These are phyloP conservation scores for Progne subis DNA, from an alignment of 2,113 vertebrate species.

Conservation along the genomic window DNA sequence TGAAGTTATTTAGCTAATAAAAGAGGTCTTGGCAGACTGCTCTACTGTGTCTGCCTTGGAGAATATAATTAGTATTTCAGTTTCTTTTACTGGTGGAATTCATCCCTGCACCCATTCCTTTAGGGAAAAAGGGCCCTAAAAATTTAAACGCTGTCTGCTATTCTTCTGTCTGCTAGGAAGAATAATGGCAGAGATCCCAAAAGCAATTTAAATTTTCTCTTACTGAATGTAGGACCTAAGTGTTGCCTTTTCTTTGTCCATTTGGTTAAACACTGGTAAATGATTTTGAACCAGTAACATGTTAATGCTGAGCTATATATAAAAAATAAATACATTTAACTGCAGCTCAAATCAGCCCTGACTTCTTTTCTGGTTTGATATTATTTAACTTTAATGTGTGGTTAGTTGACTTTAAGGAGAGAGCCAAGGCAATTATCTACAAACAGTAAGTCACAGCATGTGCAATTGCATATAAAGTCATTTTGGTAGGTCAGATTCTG, in stretches of 20 bases:
- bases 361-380: constrained; percentile 1
- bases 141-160: neutral
- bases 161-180: neutral
- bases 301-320: neutral
- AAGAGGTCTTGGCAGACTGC: constrained; percentile 5
- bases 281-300: constrained; percentile 39
- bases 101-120: neutral
- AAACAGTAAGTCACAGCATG: constrained; percentile 66
- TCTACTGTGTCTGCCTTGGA: neutral
- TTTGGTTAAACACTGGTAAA: neutral
- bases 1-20: neutral
- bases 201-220: neutral
- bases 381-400: constrained; percentile 55
- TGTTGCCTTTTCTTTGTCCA: neutral
- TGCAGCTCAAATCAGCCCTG: neutral
- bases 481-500: constrained; percentile 59
- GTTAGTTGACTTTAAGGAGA: constrained; percentile 55
- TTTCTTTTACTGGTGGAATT: neutral
- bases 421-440: constrained; percentile 70
- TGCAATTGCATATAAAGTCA: constrained; percentile 65
- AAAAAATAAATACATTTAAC: constrained; percentile 9
- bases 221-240: neutral
- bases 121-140: neutral
- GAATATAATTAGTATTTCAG: neutral
- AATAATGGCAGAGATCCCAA: neutral